Conservation (phyloP, 1,140 invertebrate genomes). For the Heterodera carotae region DNA sequence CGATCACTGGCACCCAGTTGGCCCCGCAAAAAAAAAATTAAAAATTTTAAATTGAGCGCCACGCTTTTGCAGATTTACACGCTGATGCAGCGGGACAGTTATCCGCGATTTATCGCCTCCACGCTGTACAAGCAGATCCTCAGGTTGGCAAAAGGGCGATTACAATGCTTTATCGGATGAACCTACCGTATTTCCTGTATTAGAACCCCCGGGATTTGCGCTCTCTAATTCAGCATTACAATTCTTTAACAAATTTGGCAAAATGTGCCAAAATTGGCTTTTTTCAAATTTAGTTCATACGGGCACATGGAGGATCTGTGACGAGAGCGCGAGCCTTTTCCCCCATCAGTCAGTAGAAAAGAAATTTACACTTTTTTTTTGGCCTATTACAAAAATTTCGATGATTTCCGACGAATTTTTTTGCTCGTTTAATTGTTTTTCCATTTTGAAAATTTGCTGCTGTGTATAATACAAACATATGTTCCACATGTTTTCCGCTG, state of each 20-base stretch:
- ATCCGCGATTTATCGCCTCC: slow-evolving; percentile 73
- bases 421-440: not conserved
- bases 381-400: not conserved
- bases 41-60: not conserved
- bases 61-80: slow-evolving; percentile 91
- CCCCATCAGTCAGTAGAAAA: no score
- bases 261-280: not conserved
- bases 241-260: slow-evolving; percentile 14
- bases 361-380: not conserved
- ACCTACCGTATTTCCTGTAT: no score
- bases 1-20: no score
- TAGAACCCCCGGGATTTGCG: no score
- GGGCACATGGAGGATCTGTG: slow-evolving; percentile 46
- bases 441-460: no score
- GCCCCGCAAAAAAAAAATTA: not conserved
- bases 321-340: not conserved
- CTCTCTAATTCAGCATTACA: no score
- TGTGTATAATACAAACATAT: no score
- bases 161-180: no score
- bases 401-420: slow-evolving; percentile 2
- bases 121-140: slow-evolving; percentile 41
- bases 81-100: slow-evolving; percentile 98
- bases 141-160: slow-evolving; percentile 13
- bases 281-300: slow-evolving; percentile 29
- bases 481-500: no score